Evolutionary conservation across 2,113 vertebrate genomes (phyloP).

Genomic region (Hemiprocne comata): DNA sequence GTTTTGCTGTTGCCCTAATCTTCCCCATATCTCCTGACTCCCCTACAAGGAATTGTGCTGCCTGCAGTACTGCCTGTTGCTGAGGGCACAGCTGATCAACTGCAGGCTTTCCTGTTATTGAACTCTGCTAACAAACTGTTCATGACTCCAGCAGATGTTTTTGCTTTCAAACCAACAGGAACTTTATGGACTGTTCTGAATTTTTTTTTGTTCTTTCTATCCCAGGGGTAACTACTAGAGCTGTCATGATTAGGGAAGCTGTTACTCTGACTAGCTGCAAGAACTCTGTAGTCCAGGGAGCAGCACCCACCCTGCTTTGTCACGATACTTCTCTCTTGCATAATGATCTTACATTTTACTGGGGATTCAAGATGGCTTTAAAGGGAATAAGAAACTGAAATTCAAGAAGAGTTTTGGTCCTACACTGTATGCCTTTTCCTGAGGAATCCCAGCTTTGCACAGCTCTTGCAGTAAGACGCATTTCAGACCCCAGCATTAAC

Average conservation of each 20-base stretch:
- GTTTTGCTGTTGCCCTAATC: background rate
- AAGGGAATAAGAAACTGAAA: background rate
- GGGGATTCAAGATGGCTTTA: background rate
- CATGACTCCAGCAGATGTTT: constrained; percentile 54
- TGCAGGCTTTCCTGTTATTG: constrained; percentile 4
- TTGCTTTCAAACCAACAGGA: constrained; percentile 43
- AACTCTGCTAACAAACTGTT: constrained; percentile 28
- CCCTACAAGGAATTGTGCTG: background rate
- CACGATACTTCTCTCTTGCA: accelerated
- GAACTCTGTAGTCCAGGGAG: background rate
- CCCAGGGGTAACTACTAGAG: background rate
- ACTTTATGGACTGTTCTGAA: constrained; percentile 42
- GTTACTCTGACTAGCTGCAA: background rate
- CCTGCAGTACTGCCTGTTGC: background rate
- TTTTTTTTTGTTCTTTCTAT: background rate
- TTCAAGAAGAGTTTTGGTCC: background rate
- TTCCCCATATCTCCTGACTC: background rate
- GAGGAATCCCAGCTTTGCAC: background rate
- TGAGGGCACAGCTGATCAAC: constrained; percentile 49
- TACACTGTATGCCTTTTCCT: background rate
- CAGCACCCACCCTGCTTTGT: background rate
- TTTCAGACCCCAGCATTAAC: background rate
- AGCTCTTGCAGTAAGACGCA: background rate
- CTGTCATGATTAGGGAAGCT: constrained; percentile 16
- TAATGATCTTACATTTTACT: background rate